Evolutionary conservation across 2,888 invertebrate species (phyloP), one percentile per base, ranked within the genome.

Genomic region (Aporophyla lueneburgensis): DNA sequence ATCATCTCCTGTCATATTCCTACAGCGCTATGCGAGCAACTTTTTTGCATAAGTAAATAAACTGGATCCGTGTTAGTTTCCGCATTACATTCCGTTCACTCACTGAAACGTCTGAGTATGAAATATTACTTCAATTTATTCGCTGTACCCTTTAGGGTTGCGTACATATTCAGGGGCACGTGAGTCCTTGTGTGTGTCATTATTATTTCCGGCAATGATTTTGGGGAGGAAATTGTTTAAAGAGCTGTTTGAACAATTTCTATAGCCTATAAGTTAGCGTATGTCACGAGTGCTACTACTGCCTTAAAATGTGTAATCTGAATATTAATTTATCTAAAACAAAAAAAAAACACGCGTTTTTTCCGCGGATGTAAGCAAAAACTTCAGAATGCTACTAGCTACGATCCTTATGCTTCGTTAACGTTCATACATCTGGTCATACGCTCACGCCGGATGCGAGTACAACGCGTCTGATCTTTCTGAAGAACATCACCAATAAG

Each of bases 51-150:
- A 73, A 78, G 71, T 81, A 78, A 86, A 84, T 86, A 81, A 84
- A 77, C 72, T 71, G 65, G 40, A 24, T 54, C 27, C 53, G 40
- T 76, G 72, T 72, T 84, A 81, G 78, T 86, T 84, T 81, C 76
- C 87, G 76, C 70, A 77, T 77, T 74, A 77, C 77, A 74, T 82
- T 79, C 73, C 75, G 54, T 85, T 82, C 67, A 71, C 62, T 87
- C 71, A 76, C 70, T 46, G 58, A 72, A 77, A 82, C n/a, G 67
- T 27, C 69, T 68, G 75, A 79, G 73, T 71, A 86, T 85, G 74
- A 87, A 86, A 85, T 86, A 80, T 84, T 79, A 69, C 79, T 66
- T 85, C 66, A 77, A 76, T 87, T 81, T 84, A 77, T 74, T 76
- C 56, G n/a, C 16, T 12, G 53, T n/a, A 12, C 66, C 74, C 73